Percentiles rank a stretch among this genome's conserved stretches.
These are phyloP conservation scores for Xanthorhoe spadicearia DNA, from an alignment of 2,888 invertebrate species.

Conservation along the genomic window DNA sequence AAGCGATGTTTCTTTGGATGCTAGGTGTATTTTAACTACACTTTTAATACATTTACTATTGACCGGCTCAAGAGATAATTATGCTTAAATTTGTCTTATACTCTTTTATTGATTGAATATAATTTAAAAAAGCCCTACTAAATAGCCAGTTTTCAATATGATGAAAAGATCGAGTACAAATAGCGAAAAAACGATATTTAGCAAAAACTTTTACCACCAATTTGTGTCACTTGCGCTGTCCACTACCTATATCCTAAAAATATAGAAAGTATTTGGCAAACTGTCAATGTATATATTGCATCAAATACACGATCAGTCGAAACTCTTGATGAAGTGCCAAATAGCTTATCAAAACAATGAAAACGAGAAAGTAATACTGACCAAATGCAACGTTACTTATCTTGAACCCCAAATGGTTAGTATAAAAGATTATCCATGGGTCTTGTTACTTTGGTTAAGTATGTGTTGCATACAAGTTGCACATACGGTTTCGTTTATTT, in stretches of 20 bases:
- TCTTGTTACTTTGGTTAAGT: constrained; percentile 14
- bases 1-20: too few species aligned
- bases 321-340: constrained; percentile 67
- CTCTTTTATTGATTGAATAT: too few species aligned
- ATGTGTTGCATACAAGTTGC: constrained; percentile 19
- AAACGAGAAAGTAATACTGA: constrained; percentile 49
- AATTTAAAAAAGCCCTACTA: too few species aligned
- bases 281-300: constrained; percentile 29
- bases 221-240: neutral
- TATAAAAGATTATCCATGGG: neutral
- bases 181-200: too few species aligned
- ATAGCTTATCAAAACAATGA: constrained; percentile 39
- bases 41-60: too few species aligned
- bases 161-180: too few species aligned
- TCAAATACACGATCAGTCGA: constrained; percentile 39
- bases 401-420: neutral
- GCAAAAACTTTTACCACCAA: too few species aligned
- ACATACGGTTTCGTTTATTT: neutral
- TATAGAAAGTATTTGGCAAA: constrained; percentile 42
- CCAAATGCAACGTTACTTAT: constrained; percentile 41
- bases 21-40: too few species aligned
- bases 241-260: neutral
- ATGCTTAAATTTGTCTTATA: too few species aligned
- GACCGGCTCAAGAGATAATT: too few species aligned
- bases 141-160: too few species aligned